Base-by-base conservation (phyloP, 2,113 vertebrate genomes). In the Sigmodon hispidus region DNA sequence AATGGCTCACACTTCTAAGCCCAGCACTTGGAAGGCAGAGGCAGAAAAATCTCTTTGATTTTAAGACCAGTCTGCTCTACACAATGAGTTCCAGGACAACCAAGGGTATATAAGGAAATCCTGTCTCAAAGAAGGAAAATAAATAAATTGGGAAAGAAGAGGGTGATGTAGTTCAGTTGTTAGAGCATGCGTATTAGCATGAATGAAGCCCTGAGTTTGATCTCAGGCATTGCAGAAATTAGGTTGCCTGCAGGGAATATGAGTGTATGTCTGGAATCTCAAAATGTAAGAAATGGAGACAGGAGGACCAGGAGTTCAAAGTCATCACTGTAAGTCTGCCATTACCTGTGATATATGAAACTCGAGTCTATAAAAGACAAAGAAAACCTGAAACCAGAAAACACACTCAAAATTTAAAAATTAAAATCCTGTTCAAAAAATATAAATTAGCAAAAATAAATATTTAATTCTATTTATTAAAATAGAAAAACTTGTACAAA, bases 401-500 rank as follows among this genome's bases (percentile, higher is more conserved):
- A 50, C 17, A 67, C 45, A 67, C 43, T 10, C 21, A 50, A 65
- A 86, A 48, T 26, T 50, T n/a, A 15, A 57, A 80, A 77, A 21
- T 21, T 79, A 79, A 81, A 29, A 59, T 59, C 10, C 31, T 86
- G 19, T 86, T 52, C 50, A 72, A 88, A 55, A 88, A 57, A 48
- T 65, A 85, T 5, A 36, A 85, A 57, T 73, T 5, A 59, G 19
- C 43, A 75, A 48, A 93, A 76, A 92, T 31, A 65, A 45, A 3
- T 52, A 8, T 45, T 63, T 48, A 45, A 80, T 52, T 75, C 31
- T 59, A 43, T 13, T 84, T 72, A 79, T n/a, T 84, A 93, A 95
- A 87, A 87, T n/a, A 45, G 29, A 31, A 89, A 87, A 97, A 93
- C 2, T 50, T 55, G 69, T 76, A 83, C 65, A 79, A 69, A 48